Evolutionary conservation across 2,888 invertebrate species (phyloP).

Genomic region (Apantesis nais): DNA sequence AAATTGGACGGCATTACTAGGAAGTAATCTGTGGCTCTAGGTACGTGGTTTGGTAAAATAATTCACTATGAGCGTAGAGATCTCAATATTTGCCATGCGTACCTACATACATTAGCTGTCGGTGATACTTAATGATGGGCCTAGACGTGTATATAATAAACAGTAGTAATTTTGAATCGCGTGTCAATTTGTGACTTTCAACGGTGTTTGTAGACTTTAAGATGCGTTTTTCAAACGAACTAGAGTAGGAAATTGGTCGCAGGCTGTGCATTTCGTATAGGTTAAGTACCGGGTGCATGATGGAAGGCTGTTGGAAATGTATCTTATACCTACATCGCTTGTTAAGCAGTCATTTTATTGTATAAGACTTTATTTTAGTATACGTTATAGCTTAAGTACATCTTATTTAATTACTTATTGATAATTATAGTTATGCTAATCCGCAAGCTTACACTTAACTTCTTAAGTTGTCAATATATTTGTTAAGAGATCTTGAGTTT

Average conservation of each 20-base stretch:
- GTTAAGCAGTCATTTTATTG: conserved; percentile 29
- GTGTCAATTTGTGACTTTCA: conserved; percentile 73
- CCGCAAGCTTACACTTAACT: neutral
- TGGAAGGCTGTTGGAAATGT: conserved; percentile 48
- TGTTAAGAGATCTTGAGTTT: neutral
- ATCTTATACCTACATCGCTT: conserved; percentile 49
- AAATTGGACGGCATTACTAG: too few relatives aligned
- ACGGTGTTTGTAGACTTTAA: conserved; percentile 62
- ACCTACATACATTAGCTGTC: neutral
- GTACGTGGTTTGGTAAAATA: too few relatives aligned
- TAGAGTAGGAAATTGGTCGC: conserved; percentile 73
- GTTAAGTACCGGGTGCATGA: conserved; percentile 68
- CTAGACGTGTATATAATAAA: conserved; percentile 9
- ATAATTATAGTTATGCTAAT: neutral
- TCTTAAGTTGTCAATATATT: neutral
- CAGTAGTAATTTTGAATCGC: conserved; percentile 60
- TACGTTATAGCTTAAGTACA: neutral
- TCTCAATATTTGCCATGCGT: too few relatives aligned
- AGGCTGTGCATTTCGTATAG: conserved; percentile 79
- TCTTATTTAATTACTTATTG: neutral
- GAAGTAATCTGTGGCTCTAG: too few relatives aligned
- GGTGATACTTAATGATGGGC: neutral
- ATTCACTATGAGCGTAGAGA: neutral
- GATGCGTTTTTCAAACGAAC: conserved; percentile 64
- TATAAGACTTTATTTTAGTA: neutral